phyloP scores from a whole-genome alignment of 2,113 vertebrate species.

The Anser brachyrhynchus region DNA sequence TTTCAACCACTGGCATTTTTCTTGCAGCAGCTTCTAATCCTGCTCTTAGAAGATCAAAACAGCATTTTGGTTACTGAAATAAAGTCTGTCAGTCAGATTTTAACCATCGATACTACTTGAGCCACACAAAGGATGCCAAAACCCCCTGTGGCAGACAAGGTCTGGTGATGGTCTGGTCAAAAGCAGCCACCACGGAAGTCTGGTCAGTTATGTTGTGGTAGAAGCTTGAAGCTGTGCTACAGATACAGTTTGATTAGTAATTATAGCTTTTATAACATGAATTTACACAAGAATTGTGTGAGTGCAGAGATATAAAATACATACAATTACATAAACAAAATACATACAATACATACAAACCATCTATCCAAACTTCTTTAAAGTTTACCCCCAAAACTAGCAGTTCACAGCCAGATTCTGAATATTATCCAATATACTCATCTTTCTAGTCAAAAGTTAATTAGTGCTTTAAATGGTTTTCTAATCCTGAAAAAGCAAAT shows the following conservation, averaged over 20 bases:
- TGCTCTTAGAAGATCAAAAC: neutral
- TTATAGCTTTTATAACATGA: neutral
- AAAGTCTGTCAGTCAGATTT: neutral
- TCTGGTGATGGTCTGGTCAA: neutral
- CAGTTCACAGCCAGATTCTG: neutral
- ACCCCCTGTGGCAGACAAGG: neutral
- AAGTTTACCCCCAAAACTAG: neutral
- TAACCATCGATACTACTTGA: neutral
- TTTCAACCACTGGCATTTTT: neutral
- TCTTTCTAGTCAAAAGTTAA: conserved; percentile 1
- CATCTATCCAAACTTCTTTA: neutral
- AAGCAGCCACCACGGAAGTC: neutral
- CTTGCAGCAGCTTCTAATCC: neutral
- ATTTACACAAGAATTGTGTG: neutral
- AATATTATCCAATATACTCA: neutral
- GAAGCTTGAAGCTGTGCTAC: neutral
- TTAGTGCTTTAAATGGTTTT: neutral
- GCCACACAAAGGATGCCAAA: neutral
- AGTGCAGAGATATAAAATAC: neutral
- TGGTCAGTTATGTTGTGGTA: neutral
- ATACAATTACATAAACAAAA: neutral
- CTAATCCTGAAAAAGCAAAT: neutral
- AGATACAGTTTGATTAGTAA: neutral
- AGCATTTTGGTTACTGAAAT: neutral
- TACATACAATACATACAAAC: neutral